phyloP scores from a whole-genome alignment of 1,140 invertebrate species.

The Diuraphis noxia region DNA sequence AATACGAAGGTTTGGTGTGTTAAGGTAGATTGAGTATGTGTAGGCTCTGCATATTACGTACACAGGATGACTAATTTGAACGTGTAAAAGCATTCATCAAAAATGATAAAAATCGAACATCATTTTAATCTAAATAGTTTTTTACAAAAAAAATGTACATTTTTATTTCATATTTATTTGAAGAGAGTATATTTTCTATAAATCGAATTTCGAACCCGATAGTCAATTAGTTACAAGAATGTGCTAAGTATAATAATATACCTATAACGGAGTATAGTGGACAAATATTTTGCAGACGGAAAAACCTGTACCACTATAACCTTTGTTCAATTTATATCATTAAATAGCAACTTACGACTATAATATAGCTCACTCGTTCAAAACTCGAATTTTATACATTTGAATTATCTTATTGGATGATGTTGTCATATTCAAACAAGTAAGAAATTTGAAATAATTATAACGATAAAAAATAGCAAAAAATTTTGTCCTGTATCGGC shows the following conservation, averaged over 20 bases:
- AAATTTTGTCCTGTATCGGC: background rate
- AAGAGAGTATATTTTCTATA: background rate
- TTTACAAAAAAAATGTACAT: no score
- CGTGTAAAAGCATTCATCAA: background rate
- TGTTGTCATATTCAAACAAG: background rate
- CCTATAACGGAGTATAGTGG: background rate
- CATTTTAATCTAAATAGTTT: no score
- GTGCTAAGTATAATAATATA: no score
- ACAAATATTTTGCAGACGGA: background rate
- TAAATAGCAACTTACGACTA: background rate
- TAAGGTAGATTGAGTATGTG: background rate
- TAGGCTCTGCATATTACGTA: no score
- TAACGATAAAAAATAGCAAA: background rate
- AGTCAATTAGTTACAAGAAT: background rate
- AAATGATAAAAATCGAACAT: no score
- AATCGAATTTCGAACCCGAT: background rate
- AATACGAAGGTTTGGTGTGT: background rate
- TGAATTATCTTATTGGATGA: background rate
- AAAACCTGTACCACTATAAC: background rate
- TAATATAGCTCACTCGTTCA: background rate
- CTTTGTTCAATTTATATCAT: background rate
- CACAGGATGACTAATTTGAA: background rate
- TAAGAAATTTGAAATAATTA: background rate
- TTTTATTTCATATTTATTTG: background rate
- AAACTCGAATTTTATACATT: background rate